Evolutionary conservation across 2,797 vertebrate species (phyloP).

Genomic region (Falco peregrinus): DNA sequence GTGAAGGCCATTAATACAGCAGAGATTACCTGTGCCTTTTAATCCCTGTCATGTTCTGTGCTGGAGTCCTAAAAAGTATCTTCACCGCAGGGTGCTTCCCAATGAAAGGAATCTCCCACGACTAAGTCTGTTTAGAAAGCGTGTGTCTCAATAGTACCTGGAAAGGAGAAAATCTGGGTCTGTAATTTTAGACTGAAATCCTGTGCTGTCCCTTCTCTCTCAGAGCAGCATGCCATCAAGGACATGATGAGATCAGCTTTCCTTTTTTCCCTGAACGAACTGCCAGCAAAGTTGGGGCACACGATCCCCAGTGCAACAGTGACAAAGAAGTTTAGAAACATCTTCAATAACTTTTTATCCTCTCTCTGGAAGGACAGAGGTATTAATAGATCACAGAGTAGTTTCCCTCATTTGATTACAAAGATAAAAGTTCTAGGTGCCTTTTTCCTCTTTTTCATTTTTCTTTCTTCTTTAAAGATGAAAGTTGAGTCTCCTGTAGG

Average conservation of each 20-base stretch:
- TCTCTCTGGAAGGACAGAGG: background rate
- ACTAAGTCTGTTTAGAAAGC: background rate
- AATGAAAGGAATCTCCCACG: background rate
- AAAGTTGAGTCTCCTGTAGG: background rate
- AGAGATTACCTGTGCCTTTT: background rate
- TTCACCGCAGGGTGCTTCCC: background rate
- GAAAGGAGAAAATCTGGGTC: background rate
- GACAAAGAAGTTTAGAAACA: background rate
- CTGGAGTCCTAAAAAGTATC: background rate
- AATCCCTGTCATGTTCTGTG: background rate
- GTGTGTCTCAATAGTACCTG: background rate
- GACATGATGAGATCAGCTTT: background rate
- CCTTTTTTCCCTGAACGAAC: background rate
- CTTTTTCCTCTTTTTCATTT: background rate
- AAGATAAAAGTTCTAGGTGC: background rate
- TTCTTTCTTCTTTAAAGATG: background rate
- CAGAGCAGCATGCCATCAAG: background rate
- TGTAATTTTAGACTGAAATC: constrained; percentile 39
- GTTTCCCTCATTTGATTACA: background rate
- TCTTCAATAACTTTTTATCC: background rate
- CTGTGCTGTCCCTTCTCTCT: background rate
- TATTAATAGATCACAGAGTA: constrained; percentile 12
- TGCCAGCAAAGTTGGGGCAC: background rate
- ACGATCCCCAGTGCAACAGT: background rate
- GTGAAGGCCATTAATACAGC: background rate